Percentiles rank a stretch among this genome's conserved stretches.
phyloP scores from a whole-genome alignment of 2,797 vertebrate species.

The Rousettus madagascariensis region DNA sequence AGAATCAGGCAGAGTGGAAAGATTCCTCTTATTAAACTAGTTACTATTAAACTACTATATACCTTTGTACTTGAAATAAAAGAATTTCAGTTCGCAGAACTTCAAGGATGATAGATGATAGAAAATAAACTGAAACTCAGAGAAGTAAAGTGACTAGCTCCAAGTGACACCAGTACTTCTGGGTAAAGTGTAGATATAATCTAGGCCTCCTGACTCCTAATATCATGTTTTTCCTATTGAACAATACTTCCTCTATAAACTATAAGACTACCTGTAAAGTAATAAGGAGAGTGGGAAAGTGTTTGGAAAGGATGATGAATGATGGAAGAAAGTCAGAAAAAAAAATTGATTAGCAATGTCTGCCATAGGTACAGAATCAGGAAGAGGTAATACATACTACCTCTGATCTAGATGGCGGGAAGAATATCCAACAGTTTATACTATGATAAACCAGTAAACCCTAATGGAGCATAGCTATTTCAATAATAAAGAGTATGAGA shows the following conservation, averaged over 20 bases:
- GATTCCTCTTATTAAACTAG: not conserved
- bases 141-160: not conserved
- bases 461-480: not conserved
- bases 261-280: not conserved
- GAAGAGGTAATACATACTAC: not conserved
- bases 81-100: not conserved
- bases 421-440: not conserved
- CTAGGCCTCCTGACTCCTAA: not conserved
- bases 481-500: not conserved
- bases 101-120: not conserved
- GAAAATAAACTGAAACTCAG: not conserved
- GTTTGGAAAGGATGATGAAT: not conserved
- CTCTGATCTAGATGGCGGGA: not conserved
- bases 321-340: not conserved
- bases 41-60: not conserved
- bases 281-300: not conserved
- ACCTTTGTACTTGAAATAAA: not conserved
- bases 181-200: not conserved
- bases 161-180: not conserved
- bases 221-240: not conserved
- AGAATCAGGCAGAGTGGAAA: not conserved
- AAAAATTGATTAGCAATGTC: not conserved
- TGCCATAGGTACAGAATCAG: not conserved
- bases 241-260: not conserved
- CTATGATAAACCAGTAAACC: not conserved